These are phyloP conservation scores for Brachyalestes nurse DNA, from an alignment of 2,797 vertebrate species.

Conservation along the genomic window DNA sequence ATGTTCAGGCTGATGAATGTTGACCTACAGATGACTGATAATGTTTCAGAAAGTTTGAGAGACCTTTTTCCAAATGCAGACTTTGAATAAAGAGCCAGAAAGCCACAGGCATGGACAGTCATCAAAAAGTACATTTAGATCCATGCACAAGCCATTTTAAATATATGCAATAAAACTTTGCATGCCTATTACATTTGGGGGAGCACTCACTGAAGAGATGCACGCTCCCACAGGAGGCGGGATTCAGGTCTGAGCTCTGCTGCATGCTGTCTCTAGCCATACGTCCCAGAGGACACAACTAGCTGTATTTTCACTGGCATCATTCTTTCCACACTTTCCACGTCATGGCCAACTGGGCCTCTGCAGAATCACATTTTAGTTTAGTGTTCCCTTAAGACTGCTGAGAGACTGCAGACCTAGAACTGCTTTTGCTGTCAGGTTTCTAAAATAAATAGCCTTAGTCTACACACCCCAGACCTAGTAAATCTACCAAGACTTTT, in stretches of 20 bases:
- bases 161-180: neutral
- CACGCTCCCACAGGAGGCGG: neutral
- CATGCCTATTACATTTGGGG: neutral
- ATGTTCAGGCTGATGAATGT: neutral
- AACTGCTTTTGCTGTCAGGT: too few relatives aligned
- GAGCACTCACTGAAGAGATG: neutral
- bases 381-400: neutral
- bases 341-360: neutral
- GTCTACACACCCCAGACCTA: too few relatives aligned
- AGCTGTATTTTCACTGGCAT: neutral
- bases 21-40: neutral
- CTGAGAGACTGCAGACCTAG: too few relatives aligned
- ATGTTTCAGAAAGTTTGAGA: neutral
- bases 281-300: neutral
- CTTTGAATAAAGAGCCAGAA: neutral
- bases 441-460: too few relatives aligned
- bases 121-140: neutral
- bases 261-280: neutral
- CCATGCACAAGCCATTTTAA: neutral
- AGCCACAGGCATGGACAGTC: neutral
- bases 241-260: neutral
- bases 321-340: neutral
- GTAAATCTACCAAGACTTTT: too few relatives aligned
- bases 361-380: neutral
- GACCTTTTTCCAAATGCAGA: neutral